Conservation (phyloP, 2,113 vertebrate species). For the Eptesicus fuscus region DNA sequence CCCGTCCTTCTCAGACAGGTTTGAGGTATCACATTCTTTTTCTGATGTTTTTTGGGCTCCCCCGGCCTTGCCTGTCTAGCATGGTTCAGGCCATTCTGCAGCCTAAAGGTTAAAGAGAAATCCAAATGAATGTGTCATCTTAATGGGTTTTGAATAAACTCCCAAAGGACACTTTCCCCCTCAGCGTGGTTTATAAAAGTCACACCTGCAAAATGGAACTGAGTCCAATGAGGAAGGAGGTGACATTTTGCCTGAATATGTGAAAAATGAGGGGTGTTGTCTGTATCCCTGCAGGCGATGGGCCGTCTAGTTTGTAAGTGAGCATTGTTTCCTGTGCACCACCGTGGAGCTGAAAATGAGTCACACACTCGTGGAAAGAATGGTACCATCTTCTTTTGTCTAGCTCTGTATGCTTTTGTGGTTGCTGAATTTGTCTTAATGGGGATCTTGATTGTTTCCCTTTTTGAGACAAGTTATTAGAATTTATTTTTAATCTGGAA, state of each 20-base stretch:
- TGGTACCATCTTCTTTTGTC: constrained; percentile 40
- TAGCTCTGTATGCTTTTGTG: constrained; percentile 2
- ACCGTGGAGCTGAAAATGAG: constrained; percentile 21
- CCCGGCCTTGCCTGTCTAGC: background rate
- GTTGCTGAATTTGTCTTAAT: constrained; percentile 36
- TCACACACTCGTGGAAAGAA: background rate
- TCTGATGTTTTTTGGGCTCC: constrained; percentile 34
- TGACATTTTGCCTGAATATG: constrained; percentile 38
- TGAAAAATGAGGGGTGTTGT: constrained; percentile 19
- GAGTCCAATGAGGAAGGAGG: constrained; percentile 50
- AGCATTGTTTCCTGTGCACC: background rate
- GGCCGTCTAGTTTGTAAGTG: background rate
- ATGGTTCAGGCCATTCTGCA: background rate
- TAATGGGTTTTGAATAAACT: constrained; percentile 24
- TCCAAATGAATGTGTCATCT: constrained; percentile 11
- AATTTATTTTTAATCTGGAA: constrained; percentile 53
- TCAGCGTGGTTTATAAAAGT: constrained; percentile 34
- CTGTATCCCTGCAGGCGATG: background rate
- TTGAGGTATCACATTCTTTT: constrained; percentile 21
- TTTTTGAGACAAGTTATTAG: constrained; percentile 25
- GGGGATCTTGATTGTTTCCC: background rate
- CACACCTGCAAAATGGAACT: constrained; percentile 66
- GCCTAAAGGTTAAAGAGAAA: constrained; percentile 46
- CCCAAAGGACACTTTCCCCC: background rate
- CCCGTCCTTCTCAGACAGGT: constrained; percentile 59